These are phyloP conservation scores for Serripes groenlandicus DNA, from an alignment of 2,888 invertebrate species.

Conservation along the genomic window DNA sequence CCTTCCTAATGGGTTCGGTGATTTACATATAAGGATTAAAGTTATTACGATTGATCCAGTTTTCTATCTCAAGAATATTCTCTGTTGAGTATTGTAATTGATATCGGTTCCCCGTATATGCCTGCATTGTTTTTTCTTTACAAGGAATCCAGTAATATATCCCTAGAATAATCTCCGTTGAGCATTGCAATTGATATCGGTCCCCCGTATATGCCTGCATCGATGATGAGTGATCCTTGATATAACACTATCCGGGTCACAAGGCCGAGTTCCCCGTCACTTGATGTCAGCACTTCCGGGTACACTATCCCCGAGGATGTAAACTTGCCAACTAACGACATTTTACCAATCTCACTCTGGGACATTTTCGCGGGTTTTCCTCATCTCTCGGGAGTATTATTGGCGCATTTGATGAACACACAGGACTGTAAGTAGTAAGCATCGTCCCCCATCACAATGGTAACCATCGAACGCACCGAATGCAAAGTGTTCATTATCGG, in stretches of 20 bases:
- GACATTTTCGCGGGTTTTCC: slow-evolving; percentile 45
- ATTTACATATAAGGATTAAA: too few relatives aligned
- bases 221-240: slow-evolving; percentile 50
- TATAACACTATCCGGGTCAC: slow-evolving; percentile 46
- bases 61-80: slow-evolving; percentile 34
- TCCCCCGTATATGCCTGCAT: slow-evolving; percentile 50
- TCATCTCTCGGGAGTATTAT: slow-evolving; percentile 40
- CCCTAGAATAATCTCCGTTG: slow-evolving; percentile 39
- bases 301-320: slow-evolving; percentile 35
- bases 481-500: slow-evolving; percentile 32
- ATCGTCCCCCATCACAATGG: slow-evolving; percentile 28
- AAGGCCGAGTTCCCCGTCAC: slow-evolving; percentile 25
- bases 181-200: slow-evolving; percentile 51
- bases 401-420: slow-evolving; percentile 54
- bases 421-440: slow-evolving; percentile 60
- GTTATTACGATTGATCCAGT: too few relatives aligned
- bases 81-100: slow-evolving; percentile 48
- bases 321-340: slow-evolving; percentile 62
- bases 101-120: slow-evolving; percentile 40
- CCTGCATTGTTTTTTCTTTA: too few relatives aligned
- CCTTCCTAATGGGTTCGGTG: too few relatives aligned
- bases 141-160: too few relatives aligned
- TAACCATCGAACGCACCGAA: slow-evolving; percentile 59
- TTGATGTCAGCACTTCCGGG: slow-evolving; percentile 53
- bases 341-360: slow-evolving; percentile 49